Evolutionary conservation across 2,113 vertebrate species (phyloP), one percentile per base, ranked within the genome.

Genomic region (Varanus komodoensis): DNA sequence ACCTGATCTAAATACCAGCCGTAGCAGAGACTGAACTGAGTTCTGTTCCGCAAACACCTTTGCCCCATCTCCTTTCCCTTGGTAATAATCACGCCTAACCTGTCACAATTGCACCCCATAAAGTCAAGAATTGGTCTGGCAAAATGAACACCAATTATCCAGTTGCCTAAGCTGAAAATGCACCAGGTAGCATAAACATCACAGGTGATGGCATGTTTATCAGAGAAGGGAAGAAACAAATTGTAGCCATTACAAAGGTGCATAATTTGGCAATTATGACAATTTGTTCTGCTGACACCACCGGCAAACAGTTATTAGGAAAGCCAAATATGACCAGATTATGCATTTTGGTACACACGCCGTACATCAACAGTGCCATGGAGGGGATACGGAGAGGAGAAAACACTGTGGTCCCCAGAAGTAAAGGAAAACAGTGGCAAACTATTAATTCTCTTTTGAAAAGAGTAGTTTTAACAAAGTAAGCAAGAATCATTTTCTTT

Each of bases 391-490:
- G 52, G 92, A 92, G 92, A 94, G 93, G 92, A 84, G 19, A 6
- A 1, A 7, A 90, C 92, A 87, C 92, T 91, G 93, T 93, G 93
- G 92, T 96, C 95, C 94, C 90, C 93, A 87, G 94, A 94, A 96
- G 96, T 95, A 95, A 95, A 96, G 77, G 90, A 95, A 91, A 97
- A 94, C 84, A 96, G 93, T 92, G 94, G 93, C 94, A 95, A 97
- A 97, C 93, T 96, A 95, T 97, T 96, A 97, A 93, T 96, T 95
- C 88, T 96, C 94, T 97, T 89, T 96, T 96, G 92, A 96, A 97
- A 97, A 97, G 93, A 97, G 93, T 95, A 97, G 97, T 97, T 97
- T 97, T 97, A 97, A 98, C 95, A 97, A 97, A 97, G 97, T 97
- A 97, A 96, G 96, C 96, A 97, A 96, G 96, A 97, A 97, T 96